These are phyloP conservation scores for Maccullochella peelii DNA, from an alignment of 2,113 vertebrate species.

Conservation along the genomic window DNA sequence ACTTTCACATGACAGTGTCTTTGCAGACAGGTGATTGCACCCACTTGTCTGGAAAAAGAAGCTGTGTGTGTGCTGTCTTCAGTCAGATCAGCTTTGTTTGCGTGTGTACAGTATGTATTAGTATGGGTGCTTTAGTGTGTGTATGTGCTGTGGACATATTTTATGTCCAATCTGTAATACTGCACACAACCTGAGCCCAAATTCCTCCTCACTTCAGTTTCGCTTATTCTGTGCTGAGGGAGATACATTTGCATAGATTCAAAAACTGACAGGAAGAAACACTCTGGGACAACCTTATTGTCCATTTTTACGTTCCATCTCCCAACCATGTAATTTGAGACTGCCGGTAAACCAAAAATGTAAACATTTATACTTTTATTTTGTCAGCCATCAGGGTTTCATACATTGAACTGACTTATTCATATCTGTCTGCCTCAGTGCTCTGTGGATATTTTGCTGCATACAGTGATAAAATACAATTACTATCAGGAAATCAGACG, in stretches of 20 bases:
- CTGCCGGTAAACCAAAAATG: conserved; percentile 27
- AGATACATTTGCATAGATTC: conserved; percentile 29
- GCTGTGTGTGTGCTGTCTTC: conserved; percentile 11
- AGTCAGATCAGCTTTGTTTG: not conserved
- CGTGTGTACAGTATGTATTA: not conserved
- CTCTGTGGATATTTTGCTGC: conserved; percentile 2
- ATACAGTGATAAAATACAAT: conserved; percentile 18
- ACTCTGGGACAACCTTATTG: not conserved
- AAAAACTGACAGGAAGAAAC: conserved; percentile 1
- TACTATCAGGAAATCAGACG: conserved; percentile 1
- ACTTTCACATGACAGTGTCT: not conserved
- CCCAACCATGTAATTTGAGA: conserved; percentile 18
- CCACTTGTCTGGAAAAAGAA: not conserved
- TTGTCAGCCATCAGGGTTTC: conserved; percentile 19
- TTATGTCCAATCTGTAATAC: conserved; percentile 18
- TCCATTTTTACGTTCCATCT: conserved; percentile 23
- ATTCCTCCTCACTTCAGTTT: conserved; percentile 7
- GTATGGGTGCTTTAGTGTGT: not conserved
- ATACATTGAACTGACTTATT: conserved; percentile 21
- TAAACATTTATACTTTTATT: conserved; percentile 30
- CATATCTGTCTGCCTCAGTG: conserved; percentile 12
- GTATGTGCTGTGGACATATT: conserved; percentile 14
- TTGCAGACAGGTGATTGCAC: not conserved
- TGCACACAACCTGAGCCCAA: not conserved
- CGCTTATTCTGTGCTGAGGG: conserved; percentile 18